A percentile compares a stretch with the other conserved stretches of the same genome.
Conservation (phyloP, 2,113 vertebrate genomes). For the Morone chrysops region DNA sequence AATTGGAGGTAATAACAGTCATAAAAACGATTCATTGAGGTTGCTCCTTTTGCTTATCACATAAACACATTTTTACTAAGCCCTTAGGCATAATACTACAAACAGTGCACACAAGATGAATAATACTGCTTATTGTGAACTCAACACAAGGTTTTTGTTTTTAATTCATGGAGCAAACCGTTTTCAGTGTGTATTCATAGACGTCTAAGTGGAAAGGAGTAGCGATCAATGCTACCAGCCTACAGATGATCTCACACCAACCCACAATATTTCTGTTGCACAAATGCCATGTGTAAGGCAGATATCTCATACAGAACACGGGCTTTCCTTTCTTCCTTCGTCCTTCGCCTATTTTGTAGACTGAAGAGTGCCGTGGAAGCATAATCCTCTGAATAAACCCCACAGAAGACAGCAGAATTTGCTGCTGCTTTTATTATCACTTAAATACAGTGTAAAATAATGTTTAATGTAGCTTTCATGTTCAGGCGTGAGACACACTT, state of each 20-base stretch:
- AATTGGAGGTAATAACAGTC: neutral
- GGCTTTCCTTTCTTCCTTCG: neutral
- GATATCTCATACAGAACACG: neutral
- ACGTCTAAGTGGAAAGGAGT: constrained; percentile 1
- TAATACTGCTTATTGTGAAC: neutral
- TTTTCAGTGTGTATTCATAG: neutral
- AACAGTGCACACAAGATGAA: neutral
- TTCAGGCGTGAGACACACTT: constrained; percentile 10
- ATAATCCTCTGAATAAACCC: constrained; percentile 7
- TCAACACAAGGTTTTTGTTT: neutral
- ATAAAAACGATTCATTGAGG: neutral
- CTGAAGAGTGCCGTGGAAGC: neutral
- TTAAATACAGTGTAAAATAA: constrained; percentile 6
- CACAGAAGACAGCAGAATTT: neutral
- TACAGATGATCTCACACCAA: constrained; percentile 3
- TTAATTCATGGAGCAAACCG: neutral
- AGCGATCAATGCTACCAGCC: constrained; percentile 13
- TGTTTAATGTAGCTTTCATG: constrained; percentile 28
- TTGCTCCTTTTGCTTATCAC: constrained; percentile 8
- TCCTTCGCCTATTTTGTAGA: neutral
- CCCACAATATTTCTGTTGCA: neutral
- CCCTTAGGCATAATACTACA: neutral
- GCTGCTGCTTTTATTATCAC: neutral
- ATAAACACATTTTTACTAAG: neutral
- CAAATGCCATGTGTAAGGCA: neutral